These are phyloP conservation scores for Yponomeuta evonymella DNA, from an alignment of 2,888 invertebrate species.

Conservation along the genomic window DNA sequence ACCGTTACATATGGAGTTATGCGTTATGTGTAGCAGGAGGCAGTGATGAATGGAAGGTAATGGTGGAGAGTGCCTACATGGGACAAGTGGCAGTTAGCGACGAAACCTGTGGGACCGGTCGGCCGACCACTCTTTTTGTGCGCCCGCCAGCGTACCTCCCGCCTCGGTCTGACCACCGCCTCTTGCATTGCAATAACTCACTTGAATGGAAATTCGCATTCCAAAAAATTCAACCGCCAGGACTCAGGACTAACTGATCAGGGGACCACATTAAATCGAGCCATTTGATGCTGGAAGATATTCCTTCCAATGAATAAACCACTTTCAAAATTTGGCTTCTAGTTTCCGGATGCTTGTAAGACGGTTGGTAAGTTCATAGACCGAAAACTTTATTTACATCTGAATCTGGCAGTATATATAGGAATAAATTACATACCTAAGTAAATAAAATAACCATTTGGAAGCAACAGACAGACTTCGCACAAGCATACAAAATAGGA, in stretches of 20 bases:
- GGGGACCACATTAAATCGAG: neutral
- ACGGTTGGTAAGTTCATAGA: neutral
- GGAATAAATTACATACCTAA: too few species aligned
- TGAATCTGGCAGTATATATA: neutral
- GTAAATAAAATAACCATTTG: neutral
- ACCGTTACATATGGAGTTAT: neutral
- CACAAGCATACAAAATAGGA: too few species aligned
- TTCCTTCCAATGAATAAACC: neutral
- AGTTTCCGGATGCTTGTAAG: neutral
- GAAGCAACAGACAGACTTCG: neutral
- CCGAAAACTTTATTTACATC: neutral
- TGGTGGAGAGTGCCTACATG: slow-evolving; percentile 20
- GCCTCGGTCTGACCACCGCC: slow-evolving; percentile 21
- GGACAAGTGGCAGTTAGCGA: slow-evolving; percentile 21
- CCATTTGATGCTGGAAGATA: neutral
- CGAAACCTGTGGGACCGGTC: slow-evolving; percentile 61
- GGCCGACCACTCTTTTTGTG: slow-evolving; percentile 46
- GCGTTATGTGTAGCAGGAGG: slow-evolving; percentile 8
- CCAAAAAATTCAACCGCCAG: neutral
- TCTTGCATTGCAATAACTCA: slow-evolving; percentile 27
- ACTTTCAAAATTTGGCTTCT: neutral
- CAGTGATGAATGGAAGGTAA: slow-evolving; percentile 23
- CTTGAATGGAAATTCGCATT: slow-evolving; percentile 12
- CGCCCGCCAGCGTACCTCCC: slow-evolving; percentile 25
- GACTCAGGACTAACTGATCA: neutral